Evolutionary conservation across 1,140 invertebrate species (phyloP), one percentile per base, ranked within the genome.

Genomic region (Philotrypesis tridentata): DNA sequence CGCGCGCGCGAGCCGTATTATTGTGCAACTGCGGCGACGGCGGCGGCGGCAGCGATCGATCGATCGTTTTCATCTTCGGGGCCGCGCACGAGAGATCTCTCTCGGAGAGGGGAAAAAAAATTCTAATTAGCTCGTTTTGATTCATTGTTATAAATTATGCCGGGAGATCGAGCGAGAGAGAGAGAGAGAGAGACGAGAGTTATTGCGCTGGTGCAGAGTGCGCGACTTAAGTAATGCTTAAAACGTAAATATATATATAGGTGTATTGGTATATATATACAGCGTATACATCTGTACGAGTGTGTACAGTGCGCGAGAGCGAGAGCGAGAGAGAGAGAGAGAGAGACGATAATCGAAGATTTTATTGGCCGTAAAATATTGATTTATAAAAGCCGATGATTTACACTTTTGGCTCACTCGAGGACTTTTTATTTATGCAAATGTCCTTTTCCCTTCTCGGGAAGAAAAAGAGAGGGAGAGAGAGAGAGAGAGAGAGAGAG

Each of bases 341-440:
- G 33, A 55, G 48, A n/a, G 21, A 48, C 9, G 40, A 73, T 73
- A 73, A 73, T 77, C 63, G 63, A 77, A 65, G 29, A 67, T 79
- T 79, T 65, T 79, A 79, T 68, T 79, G 61, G 76, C 65, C 65
- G 37, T 68, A 79, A 79, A 67, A 68, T 68, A 65, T 79, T 68
- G 76, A 65, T 79, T 68, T 79, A 65, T 79, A 73, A 73, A 73
- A 73, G 23, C 71, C 27, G n/a, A 25, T 73, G 71, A 73, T 73
- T 73, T 73, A 73, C 71, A 73, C 71, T 73, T 73, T 55, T 48
- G 43, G 71, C 40, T 48, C 43, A 48, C 40, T 55, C 21, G 23
- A 6, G 23, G 17, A 43, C 31, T 2, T 73, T 17, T 29, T 55
- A 48, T 73, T 73, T 73, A 73, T 73, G 71, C 71, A 73, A 73